Percentiles rank a stretch among this genome's conserved stretches.
phyloP scores from a whole-genome alignment of 2,797 vertebrate genomes.

The Phrynocephalus forsythii region DNA sequence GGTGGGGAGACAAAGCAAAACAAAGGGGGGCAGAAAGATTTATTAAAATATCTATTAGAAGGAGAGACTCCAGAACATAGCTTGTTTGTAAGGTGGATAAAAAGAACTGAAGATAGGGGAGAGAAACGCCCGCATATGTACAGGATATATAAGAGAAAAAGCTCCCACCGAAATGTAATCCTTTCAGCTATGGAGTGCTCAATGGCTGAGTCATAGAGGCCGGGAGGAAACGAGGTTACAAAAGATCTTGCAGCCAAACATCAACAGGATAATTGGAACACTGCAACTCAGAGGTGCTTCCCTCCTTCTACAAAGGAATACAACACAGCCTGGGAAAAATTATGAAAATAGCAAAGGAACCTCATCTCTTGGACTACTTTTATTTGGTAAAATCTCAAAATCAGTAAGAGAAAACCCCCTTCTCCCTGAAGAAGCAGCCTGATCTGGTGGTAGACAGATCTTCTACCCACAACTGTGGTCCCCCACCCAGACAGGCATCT shows the following conservation, averaged over 20 bases:
- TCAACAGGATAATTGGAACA: not conserved
- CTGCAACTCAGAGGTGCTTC: not conserved
- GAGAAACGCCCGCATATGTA: too few relatives aligned
- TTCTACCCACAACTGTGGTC: rapidly evolving
- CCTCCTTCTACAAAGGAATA: not conserved
- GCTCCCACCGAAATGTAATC: too few relatives aligned
- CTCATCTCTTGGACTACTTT: constrained; percentile 77
- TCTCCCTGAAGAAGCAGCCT: constrained; percentile 60
- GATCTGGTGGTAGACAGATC: constrained; percentile 4
- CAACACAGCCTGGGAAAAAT: not conserved
- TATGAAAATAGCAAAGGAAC: not conserved
- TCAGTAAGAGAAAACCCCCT: constrained; percentile 60
- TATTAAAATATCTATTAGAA: too few relatives aligned
- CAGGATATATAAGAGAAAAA: too few relatives aligned
- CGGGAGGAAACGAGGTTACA: not conserved
- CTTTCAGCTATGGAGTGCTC: not conserved
- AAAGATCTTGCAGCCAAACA: not conserved
- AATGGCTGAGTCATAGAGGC: not conserved
- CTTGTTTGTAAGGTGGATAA: too few relatives aligned
- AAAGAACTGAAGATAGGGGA: too few relatives aligned
- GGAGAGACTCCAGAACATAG: too few relatives aligned
- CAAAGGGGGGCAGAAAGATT: too few relatives aligned
- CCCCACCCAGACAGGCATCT: not conserved
- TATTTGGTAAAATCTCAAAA: constrained; percentile 82
- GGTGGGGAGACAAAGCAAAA: too few relatives aligned